A percentile compares a stretch with the other conserved stretches of the same genome.
Conservation (phyloP, 2,113 vertebrate species). For the Dipodomys merriami region DNA sequence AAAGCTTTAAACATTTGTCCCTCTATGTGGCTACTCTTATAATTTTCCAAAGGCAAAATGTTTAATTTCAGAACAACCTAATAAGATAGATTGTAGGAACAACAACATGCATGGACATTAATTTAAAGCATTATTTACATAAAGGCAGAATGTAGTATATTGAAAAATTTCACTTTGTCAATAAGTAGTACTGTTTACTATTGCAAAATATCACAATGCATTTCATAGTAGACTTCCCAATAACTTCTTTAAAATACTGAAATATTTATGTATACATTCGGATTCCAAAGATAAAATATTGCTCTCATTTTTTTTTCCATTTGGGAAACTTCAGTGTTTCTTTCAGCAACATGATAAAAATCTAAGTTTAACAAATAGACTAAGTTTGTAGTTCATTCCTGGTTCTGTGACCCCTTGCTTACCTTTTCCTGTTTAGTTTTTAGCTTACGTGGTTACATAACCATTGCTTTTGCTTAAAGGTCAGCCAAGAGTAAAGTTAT, state of each 20-base stretch:
- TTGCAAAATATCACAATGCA: slow-evolving; percentile 48
- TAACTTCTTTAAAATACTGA: slow-evolving; percentile 67
- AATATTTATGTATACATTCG: slow-evolving; percentile 73
- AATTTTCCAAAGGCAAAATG: slow-evolving; percentile 50
- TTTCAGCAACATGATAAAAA: slow-evolving; percentile 78
- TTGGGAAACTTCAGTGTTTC: slow-evolving; percentile 70
- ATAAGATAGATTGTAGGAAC: slow-evolving; percentile 27
- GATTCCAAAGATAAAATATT: slow-evolving; percentile 72
- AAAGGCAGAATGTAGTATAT: slow-evolving; percentile 9
- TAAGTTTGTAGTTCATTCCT: slow-evolving; percentile 75
- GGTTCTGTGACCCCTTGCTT: slow-evolving; percentile 71
- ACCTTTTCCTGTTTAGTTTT: slow-evolving; percentile 82
- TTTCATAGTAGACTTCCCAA: slow-evolving; percentile 55
- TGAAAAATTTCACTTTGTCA: slow-evolving; percentile 51
- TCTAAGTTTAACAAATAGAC: slow-evolving; percentile 75
- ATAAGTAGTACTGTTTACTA: not conserved
- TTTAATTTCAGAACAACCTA: slow-evolving; percentile 38
- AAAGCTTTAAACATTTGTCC: not conserved
- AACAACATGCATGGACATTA: not conserved
- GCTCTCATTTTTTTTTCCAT: slow-evolving; percentile 63
- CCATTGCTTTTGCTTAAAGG: slow-evolving; percentile 81
- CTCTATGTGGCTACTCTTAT: not conserved
- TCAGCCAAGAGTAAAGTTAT: slow-evolving; percentile 83
- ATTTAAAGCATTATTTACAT: slow-evolving; percentile 51
- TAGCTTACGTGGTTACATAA: slow-evolving; percentile 81